A percentile compares a stretch with the other conserved stretches of the same genome.
Evolutionary conservation across 1,140 invertebrate genomes (phyloP).

Genomic region (Drosophila melanica): DNA sequence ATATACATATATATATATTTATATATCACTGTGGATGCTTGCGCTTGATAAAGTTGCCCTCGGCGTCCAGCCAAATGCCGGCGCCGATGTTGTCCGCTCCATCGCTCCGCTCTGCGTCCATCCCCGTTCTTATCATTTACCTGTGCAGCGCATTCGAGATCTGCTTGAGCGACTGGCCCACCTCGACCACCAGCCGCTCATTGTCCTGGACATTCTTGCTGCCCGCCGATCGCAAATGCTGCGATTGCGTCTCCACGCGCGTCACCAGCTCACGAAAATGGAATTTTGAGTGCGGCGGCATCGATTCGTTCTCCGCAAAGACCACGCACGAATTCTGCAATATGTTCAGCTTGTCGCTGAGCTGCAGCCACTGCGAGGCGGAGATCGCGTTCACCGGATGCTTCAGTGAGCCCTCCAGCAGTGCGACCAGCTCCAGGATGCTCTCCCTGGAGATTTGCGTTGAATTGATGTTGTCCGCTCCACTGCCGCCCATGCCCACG

Average conservation of each 20-base stretch:
- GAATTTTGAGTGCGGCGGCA: conserved; percentile 94
- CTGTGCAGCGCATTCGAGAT: conserved; percentile 92
- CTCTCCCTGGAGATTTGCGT: conserved; percentile 86
- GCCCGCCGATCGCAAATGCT: conserved; percentile 89
- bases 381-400: conserved; percentile 86
- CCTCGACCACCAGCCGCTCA: conserved; percentile 88
- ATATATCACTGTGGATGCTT: conserved; percentile 42
- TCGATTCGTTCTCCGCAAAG: conserved; percentile 88
- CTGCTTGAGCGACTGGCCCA: conserved; percentile 92
- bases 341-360: conserved; percentile 92
- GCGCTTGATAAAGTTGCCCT: conserved; percentile 82
- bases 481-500: conserved; percentile 12
- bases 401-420: conserved; percentile 88
- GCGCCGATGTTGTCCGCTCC: conserved; percentile 41
- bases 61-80: conserved; percentile 77
- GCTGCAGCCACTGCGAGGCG: conserved; percentile 90
- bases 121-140: conserved; percentile 86
- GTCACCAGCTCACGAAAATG: conserved; percentile 94
- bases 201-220: conserved; percentile 89
- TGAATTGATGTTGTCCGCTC: conserved; percentile 54
- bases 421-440: conserved; percentile 89
- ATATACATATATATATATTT: not conserved
- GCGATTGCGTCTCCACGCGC: conserved; percentile 91
- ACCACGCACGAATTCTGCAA: conserved; percentile 91
- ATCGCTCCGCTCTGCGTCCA: conserved; percentile 61